These are phyloP conservation scores for Psittacula echo DNA, from an alignment of 2,797 vertebrate genomes.

Conservation along the genomic window DNA sequence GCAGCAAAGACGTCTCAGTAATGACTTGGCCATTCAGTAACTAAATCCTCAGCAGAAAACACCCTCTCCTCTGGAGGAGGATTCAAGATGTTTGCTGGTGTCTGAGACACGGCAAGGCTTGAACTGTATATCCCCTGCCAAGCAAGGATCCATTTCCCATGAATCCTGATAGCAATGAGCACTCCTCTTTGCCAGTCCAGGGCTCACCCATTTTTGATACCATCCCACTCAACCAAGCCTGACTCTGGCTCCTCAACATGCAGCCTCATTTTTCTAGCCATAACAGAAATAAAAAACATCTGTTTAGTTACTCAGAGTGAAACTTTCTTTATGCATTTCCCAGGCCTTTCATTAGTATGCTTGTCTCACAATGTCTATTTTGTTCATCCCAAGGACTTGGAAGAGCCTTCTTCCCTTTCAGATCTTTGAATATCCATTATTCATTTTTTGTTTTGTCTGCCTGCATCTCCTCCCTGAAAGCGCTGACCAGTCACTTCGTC, in stretches of 20 bases:
- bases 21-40: background rate
- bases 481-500: background rate
- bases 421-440: background rate
- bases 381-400: background rate
- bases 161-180: background rate
- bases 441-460: background rate
- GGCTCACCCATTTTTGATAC: background rate
- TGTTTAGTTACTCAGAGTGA: background rate
- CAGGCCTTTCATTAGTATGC: background rate
- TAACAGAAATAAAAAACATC: background rate
- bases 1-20: background rate
- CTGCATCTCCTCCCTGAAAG: background rate
- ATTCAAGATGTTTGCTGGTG: background rate
- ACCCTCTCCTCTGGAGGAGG: background rate
- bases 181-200: background rate
- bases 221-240: background rate
- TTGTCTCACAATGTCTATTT: background rate
- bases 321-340: background rate
- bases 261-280: background rate
- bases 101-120: background rate
- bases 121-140: background rate
- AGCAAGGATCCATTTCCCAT: background rate
- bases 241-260: background rate
- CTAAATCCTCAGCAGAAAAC: background rate
- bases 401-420: background rate